Base-by-base conservation (phyloP, 1,140 invertebrate genomes). In the Sinella curviseta region DNA sequence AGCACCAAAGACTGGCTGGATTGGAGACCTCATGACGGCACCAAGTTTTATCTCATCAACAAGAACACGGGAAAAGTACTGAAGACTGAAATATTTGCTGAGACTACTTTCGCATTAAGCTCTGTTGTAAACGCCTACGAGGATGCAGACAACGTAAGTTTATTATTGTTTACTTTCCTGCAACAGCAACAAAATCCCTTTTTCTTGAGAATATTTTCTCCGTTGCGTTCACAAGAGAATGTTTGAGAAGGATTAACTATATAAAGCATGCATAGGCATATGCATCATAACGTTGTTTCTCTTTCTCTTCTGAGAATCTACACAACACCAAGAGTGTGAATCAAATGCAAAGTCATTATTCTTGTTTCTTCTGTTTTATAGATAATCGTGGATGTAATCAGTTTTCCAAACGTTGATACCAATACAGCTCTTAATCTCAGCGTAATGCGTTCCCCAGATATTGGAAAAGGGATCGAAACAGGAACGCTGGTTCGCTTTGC, bases 41-140 rank as follows among this genome's bases (percentile, higher is more conserved):
- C 55, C 3, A 36, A 83, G 48, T 88, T 90, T 77, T 83, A 86
- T 65, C 76, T 90, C 0, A 83, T 89, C 31, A 84, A 88, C 36
- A 88, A 89, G 76, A 82, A 77, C 14, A 89, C 86, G 39, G 89
- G 89, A 16, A 83, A 87, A 81, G 79, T 88, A 1, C 16, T 86
- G 12, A 85, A 85, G 30, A 84, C 83, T 3, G 85, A 85, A 17
- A 89, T 87, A 80, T 81, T 86, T 28, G 81, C 86, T 1, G 83
- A 87, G 3, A 81, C 87, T 17, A 83, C 88, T 1, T 88, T 90
- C 80, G 90, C 90, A 84, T 85, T 86, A 35, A 88, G 90, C 82
- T 89, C 90, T 84, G 86, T 87, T 74, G 86, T 89, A 55, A 91
- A 91, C 83, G 85, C 88, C 3, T 91, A 88, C 82, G 90, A 91